A percentile compares a stretch with the other conserved stretches of the same genome.
phyloP scores from a whole-genome alignment of 2,888 invertebrate genomes.

The Torymus tubicola region DNA sequence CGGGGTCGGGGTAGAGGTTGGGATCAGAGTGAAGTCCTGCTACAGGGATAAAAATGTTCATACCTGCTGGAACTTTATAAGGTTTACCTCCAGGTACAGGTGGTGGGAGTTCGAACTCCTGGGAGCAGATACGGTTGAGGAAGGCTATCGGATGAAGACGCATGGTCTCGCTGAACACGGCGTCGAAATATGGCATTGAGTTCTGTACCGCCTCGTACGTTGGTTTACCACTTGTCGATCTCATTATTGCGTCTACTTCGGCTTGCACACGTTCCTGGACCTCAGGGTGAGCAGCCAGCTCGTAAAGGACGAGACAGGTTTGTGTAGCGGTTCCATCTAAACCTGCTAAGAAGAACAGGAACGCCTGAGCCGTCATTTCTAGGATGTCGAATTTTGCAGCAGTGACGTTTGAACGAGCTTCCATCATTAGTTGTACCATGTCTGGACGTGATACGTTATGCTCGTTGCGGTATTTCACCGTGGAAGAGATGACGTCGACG shows the following conservation, averaged over 20 bases:
- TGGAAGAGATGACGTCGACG: conserved; percentile 57
- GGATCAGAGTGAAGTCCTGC: conserved; percentile 72
- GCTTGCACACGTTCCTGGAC: conserved; percentile 65
- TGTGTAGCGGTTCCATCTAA: conserved; percentile 66
- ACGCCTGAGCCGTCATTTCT: conserved; percentile 74
- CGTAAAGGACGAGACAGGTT: conserved; percentile 63
- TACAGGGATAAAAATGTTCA: conserved; percentile 69
- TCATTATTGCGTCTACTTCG: conserved; percentile 77
- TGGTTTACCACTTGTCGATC: conserved; percentile 16
- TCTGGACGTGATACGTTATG: conserved; percentile 77
- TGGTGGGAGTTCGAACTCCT: conserved; percentile 70
- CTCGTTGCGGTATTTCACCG: conserved; percentile 62
- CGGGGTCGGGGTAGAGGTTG: conserved; percentile 71
- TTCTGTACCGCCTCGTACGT: conserved; percentile 42
- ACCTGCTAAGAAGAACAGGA: conserved; percentile 65
- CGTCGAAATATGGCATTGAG: conserved; percentile 43
- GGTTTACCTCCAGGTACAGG: conserved; percentile 68
- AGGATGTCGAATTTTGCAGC: conserved; percentile 60
- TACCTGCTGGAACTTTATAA: conserved; percentile 67
- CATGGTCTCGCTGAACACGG: conserved; percentile 63
- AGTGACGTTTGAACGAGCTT: conserved; percentile 66
- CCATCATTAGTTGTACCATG: conserved; percentile 80
- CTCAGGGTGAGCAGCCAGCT: conserved; percentile 63
- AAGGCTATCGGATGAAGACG: conserved; percentile 66
- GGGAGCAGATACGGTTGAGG: conserved; percentile 69